A percentile compares a stretch with the other conserved stretches of the same genome.
These are phyloP conservation scores for Nematopogon swammerdamellus DNA, from an alignment of 2,888 invertebrate species.

Conservation along the genomic window DNA sequence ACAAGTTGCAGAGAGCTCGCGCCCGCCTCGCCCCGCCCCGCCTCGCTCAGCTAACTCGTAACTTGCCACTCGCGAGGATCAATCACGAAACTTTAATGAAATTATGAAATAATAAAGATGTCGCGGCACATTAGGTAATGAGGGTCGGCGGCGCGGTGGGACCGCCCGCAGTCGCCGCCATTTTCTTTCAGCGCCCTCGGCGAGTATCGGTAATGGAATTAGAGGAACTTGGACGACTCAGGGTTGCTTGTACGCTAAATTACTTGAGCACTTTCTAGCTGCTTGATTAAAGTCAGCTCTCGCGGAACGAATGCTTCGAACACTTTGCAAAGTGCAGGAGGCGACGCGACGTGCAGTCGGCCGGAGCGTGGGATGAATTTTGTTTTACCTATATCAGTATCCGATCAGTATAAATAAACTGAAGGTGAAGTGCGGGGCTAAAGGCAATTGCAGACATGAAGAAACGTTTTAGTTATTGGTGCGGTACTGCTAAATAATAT, in stretches of 20 bases:
- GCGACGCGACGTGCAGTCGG: too few species aligned
- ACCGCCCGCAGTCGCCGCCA: not conserved
- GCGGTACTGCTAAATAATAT: too few species aligned
- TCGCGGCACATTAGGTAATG: conserved; percentile 1
- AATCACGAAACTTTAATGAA: conserved; percentile 5
- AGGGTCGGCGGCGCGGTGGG: not conserved
- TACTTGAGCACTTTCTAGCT: not conserved
- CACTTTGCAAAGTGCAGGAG: too few species aligned
- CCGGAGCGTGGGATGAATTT: too few species aligned
- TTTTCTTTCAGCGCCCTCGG: not conserved
- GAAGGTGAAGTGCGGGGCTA: too few species aligned
- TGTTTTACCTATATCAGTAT: too few species aligned
- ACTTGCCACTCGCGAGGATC: conserved; percentile 2
- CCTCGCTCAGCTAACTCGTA: not conserved
- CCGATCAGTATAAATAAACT: too few species aligned
- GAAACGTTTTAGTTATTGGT: too few species aligned
- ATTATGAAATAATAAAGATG: conserved; percentile 1
- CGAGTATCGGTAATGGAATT: not conserved
- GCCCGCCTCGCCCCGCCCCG: not conserved
- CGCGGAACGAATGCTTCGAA: too few species aligned
- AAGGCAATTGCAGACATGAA: too few species aligned
- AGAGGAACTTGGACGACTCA: not conserved
- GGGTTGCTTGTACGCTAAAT: not conserved
- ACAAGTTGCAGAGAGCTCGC: not conserved
- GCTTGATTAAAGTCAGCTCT: too few species aligned